Percentiles rank a stretch among this genome's conserved stretches.
phyloP scores from a whole-genome alignment of 2,888 invertebrate genomes.

The Spicauda simplicius region DNA sequence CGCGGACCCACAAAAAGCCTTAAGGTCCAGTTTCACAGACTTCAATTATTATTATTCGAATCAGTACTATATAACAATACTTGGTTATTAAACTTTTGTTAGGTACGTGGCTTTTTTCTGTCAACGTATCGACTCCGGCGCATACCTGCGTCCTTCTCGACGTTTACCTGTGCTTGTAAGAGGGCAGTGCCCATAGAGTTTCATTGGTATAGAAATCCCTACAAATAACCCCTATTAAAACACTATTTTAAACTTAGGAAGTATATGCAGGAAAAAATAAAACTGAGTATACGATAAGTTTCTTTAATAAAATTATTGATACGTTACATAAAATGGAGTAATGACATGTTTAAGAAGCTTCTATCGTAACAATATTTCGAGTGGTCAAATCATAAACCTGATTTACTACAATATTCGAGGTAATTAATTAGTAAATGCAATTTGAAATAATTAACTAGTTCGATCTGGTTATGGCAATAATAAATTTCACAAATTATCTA shows the following conservation, averaged over 20 bases:
- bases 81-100: conserved; percentile 76
- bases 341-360: too few species aligned
- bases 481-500: too few species aligned
- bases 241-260: neutral
- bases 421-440: too few species aligned
- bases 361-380: too few species aligned
- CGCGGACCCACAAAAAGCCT: conserved; percentile 45
- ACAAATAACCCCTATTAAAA: neutral
- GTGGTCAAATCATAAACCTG: too few species aligned
- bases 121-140: conserved; percentile 54
- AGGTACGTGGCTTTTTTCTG: conserved; percentile 61
- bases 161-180: conserved; percentile 73
- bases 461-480: too few species aligned
- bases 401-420: too few species aligned
- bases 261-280: neutral
- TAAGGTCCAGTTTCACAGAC: conserved; percentile 49
- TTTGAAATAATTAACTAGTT: too few species aligned
- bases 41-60: conserved; percentile 51
- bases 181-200: conserved; percentile 58
- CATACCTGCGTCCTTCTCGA: conserved; percentile 73
- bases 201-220: conserved; percentile 49
- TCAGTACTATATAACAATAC: conserved; percentile 58
- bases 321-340: too few species aligned
- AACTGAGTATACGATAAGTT: neutral
- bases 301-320: too few species aligned